phyloP scores from a whole-genome alignment of 2,888 invertebrate genomes.

The Drosophila melanosoma region DNA sequence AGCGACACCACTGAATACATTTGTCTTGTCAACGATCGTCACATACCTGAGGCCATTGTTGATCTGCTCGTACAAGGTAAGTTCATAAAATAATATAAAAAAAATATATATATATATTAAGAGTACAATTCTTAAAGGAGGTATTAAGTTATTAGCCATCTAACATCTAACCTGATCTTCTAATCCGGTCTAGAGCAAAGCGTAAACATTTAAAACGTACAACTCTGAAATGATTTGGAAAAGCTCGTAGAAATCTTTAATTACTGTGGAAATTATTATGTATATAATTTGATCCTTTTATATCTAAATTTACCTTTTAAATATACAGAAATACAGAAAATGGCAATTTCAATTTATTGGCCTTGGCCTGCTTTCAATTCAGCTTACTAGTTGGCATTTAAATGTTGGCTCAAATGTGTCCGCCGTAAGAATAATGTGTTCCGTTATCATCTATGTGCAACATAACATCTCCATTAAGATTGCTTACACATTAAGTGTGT shows the following conservation, averaged over 20 bases:
- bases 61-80: slow-evolving; percentile 89
- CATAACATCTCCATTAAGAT: slow-evolving; percentile 9
- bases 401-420: background rate
- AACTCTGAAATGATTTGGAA: no score
- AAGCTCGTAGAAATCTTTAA: no score
- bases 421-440: background rate
- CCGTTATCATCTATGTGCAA: background rate
- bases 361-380: background rate
- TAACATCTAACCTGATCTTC: no score
- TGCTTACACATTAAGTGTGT: background rate
- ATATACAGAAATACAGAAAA: no score
- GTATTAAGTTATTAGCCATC: no score
- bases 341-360: background rate
- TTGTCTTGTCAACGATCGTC: slow-evolving; percentile 89
- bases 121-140: background rate
- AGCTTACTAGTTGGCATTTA: background rate
- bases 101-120: no score
- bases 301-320: no score
- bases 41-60: slow-evolving; percentile 88
- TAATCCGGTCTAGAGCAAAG: no score
- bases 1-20: slow-evolving; percentile 89
- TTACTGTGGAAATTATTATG: no score
- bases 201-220: no score
- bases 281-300: no score
- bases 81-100: slow-evolving; percentile 49